phyloP scores from a whole-genome alignment of 2,888 invertebrate genomes.

The Keiferia lycopersicella region DNA sequence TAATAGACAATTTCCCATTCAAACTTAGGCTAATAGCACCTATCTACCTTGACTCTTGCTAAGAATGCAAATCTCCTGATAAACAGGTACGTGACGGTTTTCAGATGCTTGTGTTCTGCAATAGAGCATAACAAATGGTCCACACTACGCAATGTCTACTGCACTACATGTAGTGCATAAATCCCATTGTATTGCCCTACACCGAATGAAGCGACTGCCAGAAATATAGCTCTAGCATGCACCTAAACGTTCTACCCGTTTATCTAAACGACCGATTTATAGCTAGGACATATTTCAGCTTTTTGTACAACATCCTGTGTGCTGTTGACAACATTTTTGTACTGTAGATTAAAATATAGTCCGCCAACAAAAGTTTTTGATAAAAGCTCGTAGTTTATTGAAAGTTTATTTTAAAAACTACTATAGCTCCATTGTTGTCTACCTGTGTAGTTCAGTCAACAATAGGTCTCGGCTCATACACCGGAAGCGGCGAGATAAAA shows the following conservation, averaged over 20 bases:
- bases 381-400: slow-evolving; percentile 7
- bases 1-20: no score
- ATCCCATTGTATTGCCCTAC: background rate
- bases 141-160: background rate
- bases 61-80: no score
- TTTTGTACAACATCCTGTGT: background rate
- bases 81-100: background rate
- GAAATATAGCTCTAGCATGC: background rate
- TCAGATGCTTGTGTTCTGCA: background rate
- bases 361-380: background rate
- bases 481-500: slow-evolving; percentile 41
- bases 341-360: background rate
- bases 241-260: slow-evolving; percentile 20
- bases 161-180: background rate
- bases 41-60: no score
- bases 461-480: slow-evolving; percentile 16
- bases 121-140: background rate
- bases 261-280: slow-evolving; percentile 29
- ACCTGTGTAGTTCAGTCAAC: slow-evolving; percentile 18
- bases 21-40: no score
- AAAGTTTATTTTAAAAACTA: slow-evolving; percentile 1
- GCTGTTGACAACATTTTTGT: background rate
- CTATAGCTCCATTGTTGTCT: background rate
- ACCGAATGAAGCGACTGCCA: slow-evolving; percentile 12
- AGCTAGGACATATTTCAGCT: slow-evolving; percentile 28